Evolutionary conservation across 2,888 invertebrate species (phyloP).

Genomic region (Mythimna lalbum): DNA sequence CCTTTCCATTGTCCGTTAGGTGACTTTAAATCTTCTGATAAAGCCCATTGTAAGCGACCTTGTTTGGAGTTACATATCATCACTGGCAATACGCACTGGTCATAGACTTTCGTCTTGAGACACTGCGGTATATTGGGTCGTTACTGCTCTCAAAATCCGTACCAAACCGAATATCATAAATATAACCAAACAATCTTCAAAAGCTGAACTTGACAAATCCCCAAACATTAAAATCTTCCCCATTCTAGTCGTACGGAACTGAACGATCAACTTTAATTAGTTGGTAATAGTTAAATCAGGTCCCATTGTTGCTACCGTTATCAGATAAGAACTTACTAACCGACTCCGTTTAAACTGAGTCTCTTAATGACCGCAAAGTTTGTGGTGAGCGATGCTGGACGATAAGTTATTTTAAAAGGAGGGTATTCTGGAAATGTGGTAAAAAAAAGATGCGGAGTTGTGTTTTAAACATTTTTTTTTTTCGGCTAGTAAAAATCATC

Average conservation of each 20-base stretch:
- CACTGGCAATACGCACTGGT: too few relatives aligned
- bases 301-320: slow-evolving; percentile 36
- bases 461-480: too few relatives aligned
- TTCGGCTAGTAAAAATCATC: too few relatives aligned
- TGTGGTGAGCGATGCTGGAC: slow-evolving; percentile 20
- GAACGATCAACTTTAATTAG: slow-evolving; percentile 42
- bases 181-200: neutral
- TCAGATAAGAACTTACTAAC: slow-evolving; percentile 41
- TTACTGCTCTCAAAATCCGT: too few relatives aligned
- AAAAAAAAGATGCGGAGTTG: too few relatives aligned
- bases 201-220: slow-evolving; percentile 1
- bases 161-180: neutral
- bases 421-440: slow-evolving; percentile 25
- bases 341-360: slow-evolving; percentile 11
- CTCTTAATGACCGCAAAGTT: slow-evolving; percentile 40
- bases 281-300: slow-evolving; percentile 42
- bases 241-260: neutral
- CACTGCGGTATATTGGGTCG: too few relatives aligned
- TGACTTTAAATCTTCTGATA: too few relatives aligned
- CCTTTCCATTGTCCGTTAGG: too few relatives aligned
- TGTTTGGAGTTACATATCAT: too few relatives aligned
- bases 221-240: neutral
- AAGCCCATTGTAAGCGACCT: too few relatives aligned
- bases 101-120: too few relatives aligned
- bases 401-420: slow-evolving; percentile 26